phyloP scores from a whole-genome alignment of 2,797 vertebrate genomes.

The Cryptoblepharus egeriae region DNA sequence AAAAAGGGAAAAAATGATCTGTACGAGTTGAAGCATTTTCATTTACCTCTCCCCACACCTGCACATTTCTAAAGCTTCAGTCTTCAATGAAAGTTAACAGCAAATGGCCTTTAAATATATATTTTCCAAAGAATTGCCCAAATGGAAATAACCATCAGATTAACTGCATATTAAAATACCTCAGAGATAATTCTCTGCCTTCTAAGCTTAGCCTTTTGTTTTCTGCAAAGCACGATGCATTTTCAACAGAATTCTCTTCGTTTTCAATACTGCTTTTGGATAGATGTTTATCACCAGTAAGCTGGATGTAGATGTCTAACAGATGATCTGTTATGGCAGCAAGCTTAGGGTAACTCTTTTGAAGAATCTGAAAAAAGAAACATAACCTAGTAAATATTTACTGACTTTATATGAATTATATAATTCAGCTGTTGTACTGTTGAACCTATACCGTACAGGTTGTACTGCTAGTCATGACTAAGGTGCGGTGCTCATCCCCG shows the following conservation, averaged over 20 bases:
- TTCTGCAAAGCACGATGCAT: slow-evolving; percentile 69
- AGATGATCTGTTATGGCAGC: slow-evolving; percentile 83
- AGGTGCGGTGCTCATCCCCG: no score
- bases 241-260: slow-evolving; percentile 32
- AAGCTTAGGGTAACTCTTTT: slow-evolving; percentile 82
- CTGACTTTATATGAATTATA: neutral
- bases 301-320: slow-evolving; percentile 91
- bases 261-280: slow-evolving; percentile 34
- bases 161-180: slow-evolving; percentile 75
- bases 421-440: no score
- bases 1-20: neutral
- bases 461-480: no score
- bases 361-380: slow-evolving; percentile 80
- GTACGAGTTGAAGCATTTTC: neutral
- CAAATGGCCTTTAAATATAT: neutral
- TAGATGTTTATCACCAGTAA: slow-evolving; percentile 86
- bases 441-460: no score
- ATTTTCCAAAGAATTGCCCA: neutral
- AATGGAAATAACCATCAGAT: neutral
- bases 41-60: neutral
- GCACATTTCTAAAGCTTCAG: neutral
- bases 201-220: slow-evolving; percentile 82
- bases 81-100: neutral
- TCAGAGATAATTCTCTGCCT: slow-evolving; percentile 90
- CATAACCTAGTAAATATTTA: neutral